Evolutionary conservation across 2,113 vertebrate species (phyloP), one percentile per base, ranked within the genome.

Genomic region (Scophthalmus maximus): DNA sequence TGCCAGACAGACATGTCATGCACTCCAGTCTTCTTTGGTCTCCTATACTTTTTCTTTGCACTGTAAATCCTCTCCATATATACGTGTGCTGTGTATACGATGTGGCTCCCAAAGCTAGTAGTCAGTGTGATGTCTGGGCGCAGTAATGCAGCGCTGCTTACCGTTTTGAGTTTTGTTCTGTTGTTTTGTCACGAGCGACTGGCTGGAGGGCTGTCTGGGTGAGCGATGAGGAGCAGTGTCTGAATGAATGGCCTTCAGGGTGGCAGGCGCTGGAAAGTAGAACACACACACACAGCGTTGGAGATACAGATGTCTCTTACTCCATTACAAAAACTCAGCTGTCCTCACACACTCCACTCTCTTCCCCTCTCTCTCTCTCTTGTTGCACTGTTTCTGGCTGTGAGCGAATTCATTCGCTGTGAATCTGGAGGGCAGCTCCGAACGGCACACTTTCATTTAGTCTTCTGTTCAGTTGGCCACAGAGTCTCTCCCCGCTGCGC

Each of bases 141-240:
- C 50, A 55, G 74, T 73, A 61, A 79, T 73, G 78, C 72, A 79
- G 76, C 11, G 52, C 78, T 71, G 76, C 85, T 63, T 40, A 67
- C 79, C 77, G 65, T 82, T 84, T 68, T 78, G 76, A n/a, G 69
- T 73, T 81, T 65, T 79, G 75, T 79, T 74, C 71, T 78, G 75
- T 85, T 70, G 82, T 82, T 80, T 73, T 81, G 82, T 83, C 69
- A 69, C 56, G 81, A 78, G 79, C 58, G 49, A 77, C 49, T 59
- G 74, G 46, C 85, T 79, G 65, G 34, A 74, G 88, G n/a, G 86
- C 87, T 71, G 70, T 88, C 83, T 81, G 61, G 74, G 68, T 82
- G 86, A 90, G 70, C 57, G 65, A 89, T 81, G 82, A 76, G 63
- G 32, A 75, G 79, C 49, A 2, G 32, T 7, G 79, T 72, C 70